These are phyloP conservation scores for Archocentrus centrarchus DNA, from an alignment of 2,113 vertebrate genomes.

Conservation along the genomic window DNA sequence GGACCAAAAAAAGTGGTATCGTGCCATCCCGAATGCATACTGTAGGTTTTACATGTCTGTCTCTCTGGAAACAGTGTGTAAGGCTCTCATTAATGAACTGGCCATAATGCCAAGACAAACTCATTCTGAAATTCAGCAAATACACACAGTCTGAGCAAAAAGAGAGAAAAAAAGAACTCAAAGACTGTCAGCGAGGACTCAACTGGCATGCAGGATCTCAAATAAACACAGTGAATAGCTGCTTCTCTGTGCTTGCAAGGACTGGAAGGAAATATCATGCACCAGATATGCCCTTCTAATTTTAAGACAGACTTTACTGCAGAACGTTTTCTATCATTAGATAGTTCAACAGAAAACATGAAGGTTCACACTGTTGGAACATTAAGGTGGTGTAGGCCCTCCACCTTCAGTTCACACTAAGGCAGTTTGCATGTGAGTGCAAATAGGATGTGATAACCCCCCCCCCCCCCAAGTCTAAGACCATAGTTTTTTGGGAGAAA, in stretches of 20 bases:
- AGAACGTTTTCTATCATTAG: background rate
- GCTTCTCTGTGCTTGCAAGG: background rate
- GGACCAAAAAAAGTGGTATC: no score
- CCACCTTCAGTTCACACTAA: background rate
- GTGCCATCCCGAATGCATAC: no score
- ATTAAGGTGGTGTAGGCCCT: no score
- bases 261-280: background rate
- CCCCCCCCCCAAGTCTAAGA: no score
- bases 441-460: no score
- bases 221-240: background rate
- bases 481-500: no score
- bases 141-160: no score
- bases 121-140: no score
- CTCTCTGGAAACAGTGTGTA: background rate
- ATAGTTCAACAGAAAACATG: no score
- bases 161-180: no score
- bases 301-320: background rate
- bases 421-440: background rate
- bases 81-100: accelerated
- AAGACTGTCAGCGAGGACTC: accelerated
- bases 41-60: background rate
- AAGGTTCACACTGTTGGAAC: no score
- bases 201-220: background rate
- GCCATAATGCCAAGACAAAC: background rate
- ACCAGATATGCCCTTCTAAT: background rate